Conservation (phyloP, 2,888 invertebrate genomes). For the Andrena bucephala region DNA sequence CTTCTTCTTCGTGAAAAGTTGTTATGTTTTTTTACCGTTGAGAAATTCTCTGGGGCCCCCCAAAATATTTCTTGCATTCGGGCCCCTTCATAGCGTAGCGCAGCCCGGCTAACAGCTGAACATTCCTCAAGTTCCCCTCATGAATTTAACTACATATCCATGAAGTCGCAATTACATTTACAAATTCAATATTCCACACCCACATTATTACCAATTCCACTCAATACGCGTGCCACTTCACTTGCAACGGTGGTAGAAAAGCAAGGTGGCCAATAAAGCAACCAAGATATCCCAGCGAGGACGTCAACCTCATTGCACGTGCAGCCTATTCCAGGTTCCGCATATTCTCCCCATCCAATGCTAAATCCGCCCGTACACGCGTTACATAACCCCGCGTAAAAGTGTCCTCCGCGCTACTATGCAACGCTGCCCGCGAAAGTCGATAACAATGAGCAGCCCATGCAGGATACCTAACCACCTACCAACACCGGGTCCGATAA, state of each 20-base stretch:
- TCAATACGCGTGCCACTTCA: neutral
- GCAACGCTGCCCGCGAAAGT: neutral
- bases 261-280: neutral
- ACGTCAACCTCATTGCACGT: neutral
- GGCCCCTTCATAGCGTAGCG: no score
- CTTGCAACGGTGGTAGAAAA: neutral
- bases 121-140: no score
- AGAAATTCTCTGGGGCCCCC: no score
- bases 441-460: neutral
- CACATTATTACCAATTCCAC: no score
- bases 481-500: no score
- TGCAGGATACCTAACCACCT: neutral
- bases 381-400: slow-evolving; percentile 3
- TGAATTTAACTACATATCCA: no score
- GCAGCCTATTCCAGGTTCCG: slow-evolving; percentile 6
- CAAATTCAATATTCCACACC: no score
- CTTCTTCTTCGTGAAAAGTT: no score
- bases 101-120: no score
- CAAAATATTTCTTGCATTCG: no score
- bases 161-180: no score
- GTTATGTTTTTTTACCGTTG: no score
- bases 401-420: neutral
- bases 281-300: neutral
- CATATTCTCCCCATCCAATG: slow-evolving; percentile 1
- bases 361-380: slow-evolving; percentile 11